phyloP scores from a whole-genome alignment of 2,113 vertebrate species.

The Triplophysa siluroides region DNA sequence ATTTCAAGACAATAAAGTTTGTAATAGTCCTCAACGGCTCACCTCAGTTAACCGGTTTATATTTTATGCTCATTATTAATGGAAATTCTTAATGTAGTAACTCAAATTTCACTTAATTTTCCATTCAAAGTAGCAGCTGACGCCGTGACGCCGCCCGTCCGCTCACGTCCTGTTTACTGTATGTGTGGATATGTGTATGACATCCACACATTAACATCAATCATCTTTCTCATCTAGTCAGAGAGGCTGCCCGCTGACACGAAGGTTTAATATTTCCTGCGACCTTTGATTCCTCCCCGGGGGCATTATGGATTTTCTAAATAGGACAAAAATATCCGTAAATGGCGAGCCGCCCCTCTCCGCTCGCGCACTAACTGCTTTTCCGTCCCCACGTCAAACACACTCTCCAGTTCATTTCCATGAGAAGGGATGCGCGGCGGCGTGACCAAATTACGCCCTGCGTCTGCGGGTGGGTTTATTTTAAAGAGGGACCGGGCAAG shows the following conservation, averaged over 20 bases:
- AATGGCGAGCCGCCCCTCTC: slow-evolving; percentile 11
- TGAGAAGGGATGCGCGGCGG: slow-evolving; percentile 48
- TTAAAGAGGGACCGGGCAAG: slow-evolving; percentile 49
- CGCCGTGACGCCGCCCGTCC: slow-evolving; percentile 24
- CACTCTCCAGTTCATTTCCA: slow-evolving; percentile 54
- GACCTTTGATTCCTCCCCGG: slow-evolving; percentile 42
- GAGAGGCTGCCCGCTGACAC: neutral
- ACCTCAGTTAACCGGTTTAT: slow-evolving; percentile 57
- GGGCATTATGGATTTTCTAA: slow-evolving; percentile 30
- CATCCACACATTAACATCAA: slow-evolving; percentile 14
- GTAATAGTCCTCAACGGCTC: too few relatives aligned
- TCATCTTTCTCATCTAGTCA: slow-evolving; percentile 1
- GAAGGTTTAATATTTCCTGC: slow-evolving; percentile 12
- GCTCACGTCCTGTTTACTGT: slow-evolving; percentile 42
- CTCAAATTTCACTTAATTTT: too few relatives aligned
- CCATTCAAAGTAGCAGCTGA: too few relatives aligned
- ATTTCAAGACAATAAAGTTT: too few relatives aligned
- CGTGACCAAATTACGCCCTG: slow-evolving; percentile 57
- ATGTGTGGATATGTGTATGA: too few relatives aligned
- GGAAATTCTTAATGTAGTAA: too few relatives aligned
- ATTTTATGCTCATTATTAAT: too few relatives aligned
- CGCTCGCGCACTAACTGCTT: slow-evolving; percentile 6
- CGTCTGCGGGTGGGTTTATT: slow-evolving; percentile 39
- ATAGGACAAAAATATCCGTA: slow-evolving; percentile 34
- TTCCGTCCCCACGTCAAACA: slow-evolving; percentile 55